phyloP scores from a whole-genome alignment of 2,113 vertebrate genomes.

The Colaptes auratus region DNA sequence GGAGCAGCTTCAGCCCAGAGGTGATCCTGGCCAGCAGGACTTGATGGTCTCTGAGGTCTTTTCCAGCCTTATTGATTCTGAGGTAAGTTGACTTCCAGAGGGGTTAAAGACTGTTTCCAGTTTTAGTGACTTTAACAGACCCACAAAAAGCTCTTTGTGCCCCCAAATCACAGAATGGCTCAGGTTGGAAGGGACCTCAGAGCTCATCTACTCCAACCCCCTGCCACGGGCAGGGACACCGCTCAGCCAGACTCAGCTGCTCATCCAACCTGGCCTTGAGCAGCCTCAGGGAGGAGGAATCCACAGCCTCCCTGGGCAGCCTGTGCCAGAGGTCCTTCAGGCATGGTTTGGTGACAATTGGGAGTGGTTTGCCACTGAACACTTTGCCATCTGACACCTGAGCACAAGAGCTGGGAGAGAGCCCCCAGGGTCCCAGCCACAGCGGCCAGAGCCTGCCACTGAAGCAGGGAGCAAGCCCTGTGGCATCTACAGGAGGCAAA shows the following conservation, averaged over 20 bases:
- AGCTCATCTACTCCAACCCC: too few relatives aligned
- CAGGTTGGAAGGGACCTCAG: too few relatives aligned
- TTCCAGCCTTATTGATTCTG: too few relatives aligned
- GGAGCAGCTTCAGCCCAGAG: not conserved
- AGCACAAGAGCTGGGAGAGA: not conserved
- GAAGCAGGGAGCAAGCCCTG: not conserved
- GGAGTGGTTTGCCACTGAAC: not conserved
- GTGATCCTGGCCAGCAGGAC: not conserved
- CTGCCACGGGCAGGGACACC: too few relatives aligned
- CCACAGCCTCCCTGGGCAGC: not conserved
- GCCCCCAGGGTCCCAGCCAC: not conserved
- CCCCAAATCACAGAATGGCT: not conserved
- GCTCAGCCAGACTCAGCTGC: too few relatives aligned
- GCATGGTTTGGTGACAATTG: not conserved
- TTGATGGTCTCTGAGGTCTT: too few relatives aligned
- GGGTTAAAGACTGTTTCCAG: not conserved
- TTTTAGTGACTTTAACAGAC: not conserved
- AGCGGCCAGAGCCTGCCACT: not conserved
- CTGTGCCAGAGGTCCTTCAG: not conserved
- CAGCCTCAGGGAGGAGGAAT: too few relatives aligned
- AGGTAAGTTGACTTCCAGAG: not conserved
- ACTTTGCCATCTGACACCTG: not conserved
- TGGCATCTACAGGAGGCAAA: not conserved
- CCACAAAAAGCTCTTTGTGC: conserved; percentile 14
- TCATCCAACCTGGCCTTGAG: too few relatives aligned